These are phyloP conservation scores for Hylaea fasciaria DNA, from an alignment of 2,888 invertebrate genomes.

Conservation along the genomic window DNA sequence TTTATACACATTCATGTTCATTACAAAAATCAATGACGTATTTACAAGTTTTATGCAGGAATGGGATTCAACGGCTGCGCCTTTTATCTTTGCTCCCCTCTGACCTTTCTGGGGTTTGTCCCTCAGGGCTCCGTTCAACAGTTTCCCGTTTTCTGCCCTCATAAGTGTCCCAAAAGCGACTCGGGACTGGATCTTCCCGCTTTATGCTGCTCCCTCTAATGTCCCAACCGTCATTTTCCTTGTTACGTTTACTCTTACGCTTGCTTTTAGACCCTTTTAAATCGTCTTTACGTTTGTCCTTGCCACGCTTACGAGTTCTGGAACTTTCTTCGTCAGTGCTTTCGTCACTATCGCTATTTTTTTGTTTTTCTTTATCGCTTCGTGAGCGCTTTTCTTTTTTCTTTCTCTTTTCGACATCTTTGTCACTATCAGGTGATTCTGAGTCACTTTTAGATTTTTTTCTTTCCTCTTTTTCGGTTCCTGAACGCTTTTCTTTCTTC, in stretches of 20 bases:
- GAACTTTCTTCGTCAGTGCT: constrained; percentile 30
- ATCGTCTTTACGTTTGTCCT: constrained; percentile 26
- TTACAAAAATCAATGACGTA: constrained; percentile 5
- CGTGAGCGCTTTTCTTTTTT: constrained; percentile 17
- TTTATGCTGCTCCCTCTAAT: constrained; percentile 46
- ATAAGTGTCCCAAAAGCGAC: constrained; percentile 54
- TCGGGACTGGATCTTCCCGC: constrained; percentile 37
- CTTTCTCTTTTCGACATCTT: constrained; percentile 6
- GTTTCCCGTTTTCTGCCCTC: constrained; percentile 42
- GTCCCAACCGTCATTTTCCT: constrained; percentile 52
- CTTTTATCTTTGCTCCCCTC: constrained; percentile 29
- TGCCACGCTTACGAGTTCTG: constrained; percentile 33
- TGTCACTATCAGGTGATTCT: constrained; percentile 17
- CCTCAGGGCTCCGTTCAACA: constrained; percentile 33
- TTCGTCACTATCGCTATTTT: constrained; percentile 20
- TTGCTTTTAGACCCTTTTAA: constrained; percentile 17
- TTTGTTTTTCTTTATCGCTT: constrained; percentile 21
- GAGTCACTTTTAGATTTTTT: constrained; percentile 18
- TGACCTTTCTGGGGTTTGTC: constrained; percentile 3
- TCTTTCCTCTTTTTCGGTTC: too few species aligned
- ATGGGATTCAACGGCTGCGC: constrained; percentile 30
- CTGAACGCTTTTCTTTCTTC: too few species aligned
- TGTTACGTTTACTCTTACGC: constrained; percentile 26
- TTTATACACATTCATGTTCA: constrained; percentile 30
- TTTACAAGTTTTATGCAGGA: constrained; percentile 17